Conservation (phyloP, 2,113 vertebrate species). For the Pteruthius melanotis region DNA sequence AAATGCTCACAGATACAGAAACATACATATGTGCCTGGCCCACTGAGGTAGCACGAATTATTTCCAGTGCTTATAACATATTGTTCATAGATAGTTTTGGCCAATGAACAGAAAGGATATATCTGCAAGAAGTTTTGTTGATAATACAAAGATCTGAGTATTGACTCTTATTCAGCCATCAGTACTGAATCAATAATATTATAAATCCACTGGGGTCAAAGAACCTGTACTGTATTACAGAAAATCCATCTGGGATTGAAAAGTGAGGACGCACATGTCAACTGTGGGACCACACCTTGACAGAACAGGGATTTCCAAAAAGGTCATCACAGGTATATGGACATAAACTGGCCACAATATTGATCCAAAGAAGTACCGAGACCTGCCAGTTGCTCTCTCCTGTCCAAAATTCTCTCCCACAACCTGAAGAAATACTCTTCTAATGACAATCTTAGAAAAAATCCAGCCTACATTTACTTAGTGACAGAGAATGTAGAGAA, state of each 20-base stretch:
- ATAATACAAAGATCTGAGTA: neutral
- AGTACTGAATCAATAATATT: neutral
- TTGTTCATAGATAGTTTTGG: neutral
- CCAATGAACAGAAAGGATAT: neutral
- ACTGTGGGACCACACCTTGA: neutral
- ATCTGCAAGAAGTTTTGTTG: neutral
- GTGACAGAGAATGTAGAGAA: neutral
- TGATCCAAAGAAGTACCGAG: neutral
- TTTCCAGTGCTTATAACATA: neutral
- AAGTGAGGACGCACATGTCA: neutral
- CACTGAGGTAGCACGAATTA: neutral
- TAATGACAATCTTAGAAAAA: neutral
- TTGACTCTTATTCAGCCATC: neutral
- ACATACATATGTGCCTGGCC: neutral
- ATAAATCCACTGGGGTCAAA: neutral
- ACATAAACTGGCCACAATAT: neutral
- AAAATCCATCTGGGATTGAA: neutral
- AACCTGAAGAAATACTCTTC: neutral
- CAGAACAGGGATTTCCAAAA: neutral
- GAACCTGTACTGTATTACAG: neutral
- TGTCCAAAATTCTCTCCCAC: neutral
- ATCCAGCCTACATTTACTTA: neutral
- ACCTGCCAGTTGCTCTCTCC: neutral
- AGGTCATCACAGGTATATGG: neutral
- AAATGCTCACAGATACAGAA: neutral